These are phyloP conservation scores for Myotis pilosus DNA, from an alignment of 2,797 vertebrate species.

Conservation along the genomic window DNA sequence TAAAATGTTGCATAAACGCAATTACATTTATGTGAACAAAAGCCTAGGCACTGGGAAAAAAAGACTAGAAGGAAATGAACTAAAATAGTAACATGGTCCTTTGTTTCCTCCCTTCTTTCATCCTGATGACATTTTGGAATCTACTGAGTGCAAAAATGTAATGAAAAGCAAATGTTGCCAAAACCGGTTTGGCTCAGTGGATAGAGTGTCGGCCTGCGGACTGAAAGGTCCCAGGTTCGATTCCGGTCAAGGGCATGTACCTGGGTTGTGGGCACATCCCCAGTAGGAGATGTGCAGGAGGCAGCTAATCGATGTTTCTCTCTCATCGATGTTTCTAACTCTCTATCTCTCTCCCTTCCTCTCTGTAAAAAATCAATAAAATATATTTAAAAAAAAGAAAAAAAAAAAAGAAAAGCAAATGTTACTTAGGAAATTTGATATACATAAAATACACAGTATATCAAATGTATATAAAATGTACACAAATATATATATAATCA, in stretches of 20 bases:
- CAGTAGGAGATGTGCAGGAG: too few relatives aligned
- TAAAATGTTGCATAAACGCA: not conserved
- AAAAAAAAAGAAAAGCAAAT: not conserved
- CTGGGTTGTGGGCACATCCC: too few relatives aligned
- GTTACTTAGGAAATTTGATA: not conserved
- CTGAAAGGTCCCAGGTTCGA: too few relatives aligned
- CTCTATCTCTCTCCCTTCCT: too few relatives aligned
- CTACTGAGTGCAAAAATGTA: not conserved
- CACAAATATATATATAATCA: not conserved
- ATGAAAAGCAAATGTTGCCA: not conserved
- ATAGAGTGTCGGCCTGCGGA: too few relatives aligned
- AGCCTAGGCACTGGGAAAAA: not conserved
- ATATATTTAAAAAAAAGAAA: too few relatives aligned
- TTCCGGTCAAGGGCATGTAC: too few relatives aligned
- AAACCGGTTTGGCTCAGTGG: too few relatives aligned
- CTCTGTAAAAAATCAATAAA: too few relatives aligned
- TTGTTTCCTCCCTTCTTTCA: not conserved
- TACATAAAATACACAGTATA: not conserved
- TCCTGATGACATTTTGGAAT: not conserved
- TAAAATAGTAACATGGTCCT: not conserved
- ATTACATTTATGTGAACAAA: not conserved
- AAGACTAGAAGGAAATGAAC: not conserved
- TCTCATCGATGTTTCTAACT: too few relatives aligned
- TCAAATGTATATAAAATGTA: not conserved
- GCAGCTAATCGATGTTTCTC: too few relatives aligned